phyloP scores from a whole-genome alignment of 2,888 invertebrate genomes.

The Coleophora flavipennella region DNA sequence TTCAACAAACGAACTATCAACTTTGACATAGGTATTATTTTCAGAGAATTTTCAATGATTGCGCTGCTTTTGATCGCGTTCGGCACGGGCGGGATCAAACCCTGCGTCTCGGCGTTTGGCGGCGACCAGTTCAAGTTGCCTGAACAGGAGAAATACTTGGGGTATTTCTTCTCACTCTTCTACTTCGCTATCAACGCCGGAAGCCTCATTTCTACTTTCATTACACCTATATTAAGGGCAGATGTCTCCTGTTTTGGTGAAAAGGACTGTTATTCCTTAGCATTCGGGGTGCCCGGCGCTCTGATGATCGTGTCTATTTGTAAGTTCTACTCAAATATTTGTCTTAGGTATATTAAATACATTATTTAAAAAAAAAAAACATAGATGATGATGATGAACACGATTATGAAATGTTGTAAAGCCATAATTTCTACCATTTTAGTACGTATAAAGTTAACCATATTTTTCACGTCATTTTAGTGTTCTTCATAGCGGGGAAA shows the following conservation, averaged over 20 bases:
- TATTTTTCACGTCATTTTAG: constrained; percentile 49
- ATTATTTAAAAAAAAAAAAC: no score
- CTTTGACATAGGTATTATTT: no score
- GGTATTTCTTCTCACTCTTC: constrained; percentile 93
- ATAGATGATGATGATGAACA: no score
- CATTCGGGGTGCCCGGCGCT: constrained; percentile 91
- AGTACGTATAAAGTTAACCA: no score
- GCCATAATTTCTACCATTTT: no score
- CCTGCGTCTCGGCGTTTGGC: constrained; percentile 95
- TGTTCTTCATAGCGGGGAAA: constrained; percentile 86
- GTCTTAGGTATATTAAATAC: not conserved
- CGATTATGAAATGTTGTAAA: no score
- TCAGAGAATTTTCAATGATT: constrained; percentile 75
- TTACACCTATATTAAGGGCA: constrained; percentile 89
- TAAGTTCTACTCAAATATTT: constrained; percentile 46
- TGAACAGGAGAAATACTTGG: constrained; percentile 83
- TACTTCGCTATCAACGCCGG: constrained; percentile 96
- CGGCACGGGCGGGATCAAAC: constrained; percentile 96
- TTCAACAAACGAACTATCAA: no score
- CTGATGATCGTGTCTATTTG: constrained; percentile 88
- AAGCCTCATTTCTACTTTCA: constrained; percentile 87
- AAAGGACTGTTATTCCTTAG: constrained; percentile 84
- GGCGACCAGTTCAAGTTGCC: constrained; percentile 93
- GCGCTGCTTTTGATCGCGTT: constrained; percentile 85
- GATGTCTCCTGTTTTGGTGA: constrained; percentile 84